These are phyloP conservation scores for Lasioglossum zephyrum DNA, from an alignment of 2,888 invertebrate species.

Conservation along the genomic window DNA sequence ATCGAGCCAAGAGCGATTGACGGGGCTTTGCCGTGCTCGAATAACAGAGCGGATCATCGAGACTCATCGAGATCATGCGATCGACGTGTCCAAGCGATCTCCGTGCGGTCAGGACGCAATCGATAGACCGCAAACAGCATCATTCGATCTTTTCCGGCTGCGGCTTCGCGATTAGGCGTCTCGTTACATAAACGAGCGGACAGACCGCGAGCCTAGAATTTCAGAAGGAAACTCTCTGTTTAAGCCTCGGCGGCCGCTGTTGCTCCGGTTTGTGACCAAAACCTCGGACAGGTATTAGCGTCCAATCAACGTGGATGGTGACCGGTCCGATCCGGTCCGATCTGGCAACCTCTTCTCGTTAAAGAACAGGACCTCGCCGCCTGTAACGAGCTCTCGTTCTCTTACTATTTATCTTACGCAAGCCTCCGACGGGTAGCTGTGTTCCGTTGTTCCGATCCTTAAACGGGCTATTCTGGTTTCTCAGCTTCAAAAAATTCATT, in stretches of 20 bases:
- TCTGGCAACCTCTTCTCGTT: slow-evolving; percentile 47
- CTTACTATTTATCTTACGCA: slow-evolving; percentile 51
- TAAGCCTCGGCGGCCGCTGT: slow-evolving; percentile 1
- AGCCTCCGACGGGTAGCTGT: slow-evolving; percentile 24
- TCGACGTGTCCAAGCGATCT: neutral
- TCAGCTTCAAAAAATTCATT: too few relatives aligned
- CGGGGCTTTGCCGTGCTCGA: neutral
- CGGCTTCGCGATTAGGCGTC: slow-evolving; percentile 24
- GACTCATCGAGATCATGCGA: neutral
- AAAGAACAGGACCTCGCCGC: slow-evolving; percentile 48
- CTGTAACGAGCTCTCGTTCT: slow-evolving; percentile 49
- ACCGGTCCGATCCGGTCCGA: slow-evolving; percentile 25
- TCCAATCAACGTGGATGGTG: slow-evolving; percentile 40
- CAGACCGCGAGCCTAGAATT: slow-evolving; percentile 48
- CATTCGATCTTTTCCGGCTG: slow-evolving; percentile 39
- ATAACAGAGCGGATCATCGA: neutral
- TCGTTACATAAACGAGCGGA: slow-evolving; percentile 49
- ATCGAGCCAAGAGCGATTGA: neutral
- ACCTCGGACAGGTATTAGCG: slow-evolving; percentile 45
- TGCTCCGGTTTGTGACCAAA: slow-evolving; percentile 47
- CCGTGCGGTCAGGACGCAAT: slow-evolving; percentile 9
- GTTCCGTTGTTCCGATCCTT: slow-evolving; percentile 45
- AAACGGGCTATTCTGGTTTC: neutral
- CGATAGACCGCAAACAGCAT: slow-evolving; percentile 32
- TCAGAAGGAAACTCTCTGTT: slow-evolving; percentile 55